A percentile compares a stretch with the other conserved stretches of the same genome.
These are phyloP conservation scores for Oreonectes daqikongensis DNA, from an alignment of 2,797 vertebrate genomes.

Conservation along the genomic window DNA sequence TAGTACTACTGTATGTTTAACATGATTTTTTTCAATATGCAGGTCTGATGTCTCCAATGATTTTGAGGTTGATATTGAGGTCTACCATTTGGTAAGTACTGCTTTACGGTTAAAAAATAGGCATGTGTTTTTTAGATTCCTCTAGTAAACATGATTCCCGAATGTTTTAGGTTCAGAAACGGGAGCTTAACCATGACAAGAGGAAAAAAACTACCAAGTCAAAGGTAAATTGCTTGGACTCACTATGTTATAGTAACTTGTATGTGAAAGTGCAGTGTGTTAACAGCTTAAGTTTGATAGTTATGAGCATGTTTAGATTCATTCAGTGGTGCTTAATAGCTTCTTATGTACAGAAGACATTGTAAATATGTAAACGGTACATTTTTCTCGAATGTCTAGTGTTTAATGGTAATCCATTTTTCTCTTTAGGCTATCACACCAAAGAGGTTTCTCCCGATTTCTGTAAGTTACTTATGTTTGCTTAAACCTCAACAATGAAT, in stretches of 20 bases:
- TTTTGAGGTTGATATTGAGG: conserved; percentile 89
- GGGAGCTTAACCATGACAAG: conserved; percentile 82
- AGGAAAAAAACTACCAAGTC: conserved; percentile 91
- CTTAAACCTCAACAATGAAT: not conserved
- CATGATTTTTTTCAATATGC: conserved; percentile 35
- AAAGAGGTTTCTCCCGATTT: conserved; percentile 91
- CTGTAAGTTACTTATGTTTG: conserved; percentile 76
- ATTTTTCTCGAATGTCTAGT: too few relatives aligned
- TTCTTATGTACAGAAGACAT: too few relatives aligned
- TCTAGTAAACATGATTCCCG: not conserved
- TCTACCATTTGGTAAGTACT: conserved; percentile 89
- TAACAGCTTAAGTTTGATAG: too few relatives aligned
- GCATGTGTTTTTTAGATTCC: not conserved
- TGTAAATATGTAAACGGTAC: not conserved
- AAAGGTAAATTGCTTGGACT: conserved; percentile 78
- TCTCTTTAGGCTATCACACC: conserved; percentile 88
- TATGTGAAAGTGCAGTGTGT: conserved; percentile 3
- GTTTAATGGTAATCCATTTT: not conserved
- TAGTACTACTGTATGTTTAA: not conserved
- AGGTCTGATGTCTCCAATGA: conserved; percentile 88
- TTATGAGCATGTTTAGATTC: too few relatives aligned
- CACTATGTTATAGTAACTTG: not conserved
- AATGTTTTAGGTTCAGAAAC: conserved; percentile 84
- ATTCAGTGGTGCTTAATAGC: too few relatives aligned
- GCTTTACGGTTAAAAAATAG: too few relatives aligned